Evolutionary conservation across 2,113 vertebrate species (phyloP), one percentile per base, ranked within the genome.

Genomic region (Pseudonaja textilis): DNA sequence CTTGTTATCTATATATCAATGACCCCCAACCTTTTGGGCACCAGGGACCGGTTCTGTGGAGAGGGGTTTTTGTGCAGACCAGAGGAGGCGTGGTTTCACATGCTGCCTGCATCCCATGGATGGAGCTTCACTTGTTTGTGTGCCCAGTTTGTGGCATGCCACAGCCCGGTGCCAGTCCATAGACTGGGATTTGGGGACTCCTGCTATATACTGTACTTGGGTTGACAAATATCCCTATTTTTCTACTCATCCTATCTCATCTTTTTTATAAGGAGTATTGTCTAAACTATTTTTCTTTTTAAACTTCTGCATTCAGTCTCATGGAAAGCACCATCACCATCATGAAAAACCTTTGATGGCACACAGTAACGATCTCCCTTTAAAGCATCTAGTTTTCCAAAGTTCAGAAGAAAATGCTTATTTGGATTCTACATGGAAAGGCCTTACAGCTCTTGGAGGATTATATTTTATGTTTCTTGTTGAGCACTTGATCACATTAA

Each of bases 381-480:
- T 97, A 86, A 98, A 97, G 90, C 97, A 98, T 89, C 95, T 98
- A 42, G 96, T 96, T 88, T 96, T 97, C 93, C 96, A 97, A 92
- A 97, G 96, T 91, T 54, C 47, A 55, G 97, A 98, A 94, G 98
- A 98, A 91, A 97, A 90, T 39, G 94, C 97, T 95, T 97, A 98
- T 95, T 97, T 99, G 96, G 98, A 99, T 96, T 96, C 97, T 0
- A 99, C 99, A 0, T 99, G 99, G 98, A 99, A 99, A 50, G 99
- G 99, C 10, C 96, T 99, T 93, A 99, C 99, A 1, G 99, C 98
- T 0, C 97, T 99, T 90, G 97, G 98, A 3, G 99, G 99, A 18
- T 98, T 99, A 59, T 99, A 99, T 97, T 96, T 99, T 96, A 99
- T 99, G 99, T 99, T 99, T 94, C 98, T 99, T 45, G 99, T 99